Base-by-base conservation (phyloP, 2,888 invertebrate genomes). In the Galerucella pusilla region DNA sequence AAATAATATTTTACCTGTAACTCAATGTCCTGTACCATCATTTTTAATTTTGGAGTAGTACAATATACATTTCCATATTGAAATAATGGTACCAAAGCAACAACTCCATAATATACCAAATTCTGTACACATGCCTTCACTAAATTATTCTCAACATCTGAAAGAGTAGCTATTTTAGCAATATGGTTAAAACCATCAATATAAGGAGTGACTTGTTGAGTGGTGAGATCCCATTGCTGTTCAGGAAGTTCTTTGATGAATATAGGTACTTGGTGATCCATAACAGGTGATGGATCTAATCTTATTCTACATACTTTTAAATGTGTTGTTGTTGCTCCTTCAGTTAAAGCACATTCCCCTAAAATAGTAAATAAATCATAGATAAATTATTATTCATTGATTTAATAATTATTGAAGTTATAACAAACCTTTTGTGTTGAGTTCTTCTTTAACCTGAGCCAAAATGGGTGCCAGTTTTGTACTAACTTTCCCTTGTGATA, bases 61-160 rank as follows among this genome's bases (percentile, higher is more conserved):
- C 90, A 90, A 84, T 93, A 93, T 25, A 91, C 90, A 86, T 93
- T 93, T 46, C 91, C 90, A 86, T 93, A 93, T 86, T 92, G 91
- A 85, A 92, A 92, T 71, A 92, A 88, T 12, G 92, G 91, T 49
- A 91, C 89, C 76, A 92, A 80, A 4, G 88, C 87, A 0, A 91
- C 92, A 74, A 92, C 92, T 35, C 91, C 92, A 81, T 93, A 93
- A 85, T 94, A 97, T 80, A 95, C 92, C 79, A 98, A 90, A 88
- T 98, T 98, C 86, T 97, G 97, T 74, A 98, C 92, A 86, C 97
- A 97, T 0, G 96, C 95, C 87, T 98, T 98, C 0, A 98, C 98
- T 49, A 98, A 90, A 86, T 96, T 96, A 80, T 95, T 95, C 86
- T 98, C 97, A 0, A 98, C 97, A 84, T 97, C 96, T 0, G 97